These are phyloP conservation scores for Cephus pulcher DNA, from an alignment of 2,888 invertebrate genomes.

Conservation along the genomic window DNA sequence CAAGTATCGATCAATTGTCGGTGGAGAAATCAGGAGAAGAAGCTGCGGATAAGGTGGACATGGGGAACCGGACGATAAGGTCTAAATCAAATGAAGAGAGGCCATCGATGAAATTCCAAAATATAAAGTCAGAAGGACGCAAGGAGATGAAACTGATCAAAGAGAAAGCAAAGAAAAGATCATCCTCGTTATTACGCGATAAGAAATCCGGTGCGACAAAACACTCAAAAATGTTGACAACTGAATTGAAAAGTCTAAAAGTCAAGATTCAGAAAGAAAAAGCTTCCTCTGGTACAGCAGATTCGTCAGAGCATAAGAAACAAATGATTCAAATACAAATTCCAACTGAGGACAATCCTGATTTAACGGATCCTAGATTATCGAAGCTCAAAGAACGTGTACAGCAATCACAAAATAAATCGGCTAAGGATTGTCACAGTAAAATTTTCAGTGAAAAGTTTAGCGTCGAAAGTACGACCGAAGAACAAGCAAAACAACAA, in stretches of 20 bases:
- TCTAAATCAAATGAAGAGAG: background rate
- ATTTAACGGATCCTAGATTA: background rate
- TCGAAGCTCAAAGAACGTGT: background rate
- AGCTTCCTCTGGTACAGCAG: background rate
- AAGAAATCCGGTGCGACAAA: background rate
- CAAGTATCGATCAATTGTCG: background rate
- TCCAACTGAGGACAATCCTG: background rate
- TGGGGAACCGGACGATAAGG: background rate
- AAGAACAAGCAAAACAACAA: background rate
- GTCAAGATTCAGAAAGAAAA: background rate
- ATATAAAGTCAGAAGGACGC: conserved; percentile 53
- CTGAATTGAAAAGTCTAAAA: background rate
- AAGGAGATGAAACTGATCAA: conserved; percentile 54
- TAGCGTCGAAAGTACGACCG: background rate
- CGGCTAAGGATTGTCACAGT: background rate
- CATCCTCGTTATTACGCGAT: background rate
- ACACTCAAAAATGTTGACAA: background rate
- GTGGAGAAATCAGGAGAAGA: background rate
- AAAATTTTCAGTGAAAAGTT: background rate
- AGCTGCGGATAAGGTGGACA: background rate
- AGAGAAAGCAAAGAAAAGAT: conserved; percentile 18
- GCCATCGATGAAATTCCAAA: conserved; percentile 38
- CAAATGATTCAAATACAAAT: background rate
- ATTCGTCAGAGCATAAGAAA: background rate
- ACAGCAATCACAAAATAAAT: background rate